phyloP scores from a whole-genome alignment of 2,797 vertebrate genomes.

The Coregonus sp. region DNA sequence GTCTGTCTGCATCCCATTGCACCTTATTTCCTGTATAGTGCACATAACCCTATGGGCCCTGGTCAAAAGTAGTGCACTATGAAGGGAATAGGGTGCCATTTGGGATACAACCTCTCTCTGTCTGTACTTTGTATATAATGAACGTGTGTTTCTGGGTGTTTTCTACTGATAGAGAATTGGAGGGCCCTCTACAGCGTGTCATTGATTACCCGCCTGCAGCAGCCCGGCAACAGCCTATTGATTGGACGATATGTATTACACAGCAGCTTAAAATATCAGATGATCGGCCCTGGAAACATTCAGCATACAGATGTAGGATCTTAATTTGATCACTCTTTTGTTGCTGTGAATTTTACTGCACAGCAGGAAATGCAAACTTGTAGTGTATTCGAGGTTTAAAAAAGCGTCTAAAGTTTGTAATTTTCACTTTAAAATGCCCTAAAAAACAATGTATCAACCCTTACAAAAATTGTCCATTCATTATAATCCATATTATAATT shows the following conservation, averaged over 20 bases:
- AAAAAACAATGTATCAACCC: no score
- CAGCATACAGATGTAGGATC: not conserved
- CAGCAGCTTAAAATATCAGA: not conserved
- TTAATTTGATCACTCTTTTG: no score
- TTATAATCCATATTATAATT: no score
- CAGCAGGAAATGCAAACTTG: no score
- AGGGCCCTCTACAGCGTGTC: slow-evolving; percentile 3
- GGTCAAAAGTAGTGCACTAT: not conserved
- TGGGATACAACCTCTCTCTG: not conserved
- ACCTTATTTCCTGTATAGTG: not conserved
- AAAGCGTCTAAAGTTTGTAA: no score
- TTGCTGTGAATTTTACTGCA: no score
- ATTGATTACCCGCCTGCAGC: not conserved
- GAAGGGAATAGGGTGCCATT: not conserved
- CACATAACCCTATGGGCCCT: not conserved
- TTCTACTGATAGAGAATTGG: slow-evolving; percentile 1
- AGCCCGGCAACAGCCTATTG: not conserved
- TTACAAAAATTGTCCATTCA: no score
- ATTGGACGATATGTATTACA: not conserved
- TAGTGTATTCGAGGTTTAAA: no score
- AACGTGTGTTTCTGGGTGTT: not conserved
- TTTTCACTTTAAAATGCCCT: no score
- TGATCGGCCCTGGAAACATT: not conserved
- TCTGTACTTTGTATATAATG: not conserved
- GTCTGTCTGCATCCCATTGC: not conserved